A percentile compares a stretch with the other conserved stretches of the same genome.
phyloP scores from a whole-genome alignment of 64 coral and sea anemone species.

The Anthopleura sola region DNA sequence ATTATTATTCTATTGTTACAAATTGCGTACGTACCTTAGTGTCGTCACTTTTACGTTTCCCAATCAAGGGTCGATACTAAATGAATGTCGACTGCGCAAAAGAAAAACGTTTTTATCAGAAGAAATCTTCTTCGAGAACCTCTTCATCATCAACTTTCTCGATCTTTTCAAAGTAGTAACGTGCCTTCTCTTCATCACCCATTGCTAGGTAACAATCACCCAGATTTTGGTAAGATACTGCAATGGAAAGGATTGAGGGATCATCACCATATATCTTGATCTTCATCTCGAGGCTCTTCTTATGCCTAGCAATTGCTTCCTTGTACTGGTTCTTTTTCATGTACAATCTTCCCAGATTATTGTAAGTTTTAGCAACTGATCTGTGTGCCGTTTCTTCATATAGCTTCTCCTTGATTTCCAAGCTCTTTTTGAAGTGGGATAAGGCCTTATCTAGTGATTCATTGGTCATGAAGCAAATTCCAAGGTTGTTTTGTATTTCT shows the following conservation, averaged over 20 bases:
- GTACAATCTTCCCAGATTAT: not conserved
- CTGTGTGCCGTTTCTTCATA: not conserved
- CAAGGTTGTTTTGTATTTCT: not conserved
- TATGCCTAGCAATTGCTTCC: not conserved
- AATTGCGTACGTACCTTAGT: too few species aligned
- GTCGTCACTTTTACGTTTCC: too few species aligned
- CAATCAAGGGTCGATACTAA: too few species aligned
- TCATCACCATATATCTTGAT: conserved; percentile 6
- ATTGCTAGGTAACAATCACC: not conserved
- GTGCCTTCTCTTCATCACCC: not conserved
- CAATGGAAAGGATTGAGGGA: not conserved
- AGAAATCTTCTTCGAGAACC: not conserved
- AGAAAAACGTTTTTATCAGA: too few species aligned
- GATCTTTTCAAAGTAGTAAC: not conserved
- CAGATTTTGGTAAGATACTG: not conserved
- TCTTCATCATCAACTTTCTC: not conserved
- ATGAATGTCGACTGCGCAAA: too few species aligned
- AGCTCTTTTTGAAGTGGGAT: not conserved
- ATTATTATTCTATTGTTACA: too few species aligned
- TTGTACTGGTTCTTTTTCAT: not conserved
- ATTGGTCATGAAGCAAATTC: not conserved
- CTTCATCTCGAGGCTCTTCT: not conserved
- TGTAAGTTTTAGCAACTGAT: not conserved
- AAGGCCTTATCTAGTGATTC: not conserved
- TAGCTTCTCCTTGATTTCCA: not conserved